Evolutionary conservation across 2,888 invertebrate genomes (phyloP).

Genomic region (Ophonus ardosiacus): DNA sequence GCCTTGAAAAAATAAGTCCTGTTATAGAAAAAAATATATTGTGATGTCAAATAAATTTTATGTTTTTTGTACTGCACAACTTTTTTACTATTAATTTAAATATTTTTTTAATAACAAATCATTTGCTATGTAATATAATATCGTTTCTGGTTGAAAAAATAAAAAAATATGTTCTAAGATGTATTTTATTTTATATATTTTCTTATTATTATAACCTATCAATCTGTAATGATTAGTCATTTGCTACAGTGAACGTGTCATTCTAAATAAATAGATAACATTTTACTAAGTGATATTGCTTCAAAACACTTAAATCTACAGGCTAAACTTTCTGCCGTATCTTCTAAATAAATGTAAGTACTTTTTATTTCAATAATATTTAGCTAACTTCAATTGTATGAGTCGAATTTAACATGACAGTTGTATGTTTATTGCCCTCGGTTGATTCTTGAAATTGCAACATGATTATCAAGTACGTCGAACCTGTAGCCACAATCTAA

Average conservation of each 20-base stretch:
- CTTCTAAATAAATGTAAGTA: constrained; percentile 19
- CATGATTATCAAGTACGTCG: constrained; percentile 75
- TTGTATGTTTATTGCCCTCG: constrained; percentile 51
- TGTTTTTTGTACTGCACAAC: no score
- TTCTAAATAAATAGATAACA: background rate
- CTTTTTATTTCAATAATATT: constrained; percentile 38
- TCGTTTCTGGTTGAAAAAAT: no score
- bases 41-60: no score
- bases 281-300: background rate
- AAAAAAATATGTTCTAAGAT: no score
- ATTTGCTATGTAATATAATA: no score
- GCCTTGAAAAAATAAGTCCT: no score
- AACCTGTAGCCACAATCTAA: constrained; percentile 74
- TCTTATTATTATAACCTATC: background rate
- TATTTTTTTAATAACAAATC: no score
- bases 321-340: no score
- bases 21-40: no score
- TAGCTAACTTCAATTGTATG: constrained; percentile 37
- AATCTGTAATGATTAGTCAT: constrained; percentile 1
- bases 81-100: no score
- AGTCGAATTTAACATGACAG: constrained; percentile 54
- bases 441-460: constrained; percentile 74
- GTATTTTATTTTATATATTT: no score
- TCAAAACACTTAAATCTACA: background rate
- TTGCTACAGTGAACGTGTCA: constrained; percentile 3